Percentiles rank a stretch among this genome's conserved stretches.
phyloP scores from a whole-genome alignment of 2,888 invertebrate genomes.

The Congeria kusceri region DNA sequence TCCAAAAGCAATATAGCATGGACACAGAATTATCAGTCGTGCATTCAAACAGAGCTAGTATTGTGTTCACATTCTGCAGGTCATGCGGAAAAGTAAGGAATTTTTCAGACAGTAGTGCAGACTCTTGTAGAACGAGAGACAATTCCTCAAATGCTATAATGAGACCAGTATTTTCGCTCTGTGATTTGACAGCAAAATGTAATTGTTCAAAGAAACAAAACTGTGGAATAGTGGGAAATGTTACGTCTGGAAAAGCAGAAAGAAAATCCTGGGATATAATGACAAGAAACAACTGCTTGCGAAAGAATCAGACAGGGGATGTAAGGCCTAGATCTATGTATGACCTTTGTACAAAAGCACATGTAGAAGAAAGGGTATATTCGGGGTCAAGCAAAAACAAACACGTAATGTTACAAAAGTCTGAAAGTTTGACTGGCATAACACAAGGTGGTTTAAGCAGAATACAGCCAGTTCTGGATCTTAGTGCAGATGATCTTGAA shows the following conservation, averaged over 20 bases:
- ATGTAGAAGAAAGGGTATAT: background rate
- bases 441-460: conserved; percentile 26
- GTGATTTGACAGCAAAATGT: conserved; percentile 40
- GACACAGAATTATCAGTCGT: conserved; percentile 16
- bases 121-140: conserved; percentile 17
- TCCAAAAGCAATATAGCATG: conserved; percentile 42
- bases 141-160: background rate
- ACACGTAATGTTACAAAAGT: too few relatives aligned
- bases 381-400: background rate
- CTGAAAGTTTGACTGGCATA: background rate
- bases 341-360: conserved; percentile 23
- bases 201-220: conserved; percentile 9
- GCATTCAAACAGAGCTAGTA: background rate
- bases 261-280: conserved; percentile 23
- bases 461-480: conserved; percentile 45
- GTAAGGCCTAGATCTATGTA: conserved; percentile 36
- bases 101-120: conserved; percentile 31
- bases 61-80: conserved; percentile 32
- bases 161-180: conserved; percentile 25
- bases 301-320: background rate
- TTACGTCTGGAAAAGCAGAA: background rate
- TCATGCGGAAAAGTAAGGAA: conserved; percentile 32
- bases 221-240: background rate
- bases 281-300: conserved; percentile 1
- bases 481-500: conserved; percentile 60